Evolutionary conservation across 1,140 invertebrate species (phyloP), one percentile per base, ranked within the genome.

Genomic region (Ips typographus): DNA sequence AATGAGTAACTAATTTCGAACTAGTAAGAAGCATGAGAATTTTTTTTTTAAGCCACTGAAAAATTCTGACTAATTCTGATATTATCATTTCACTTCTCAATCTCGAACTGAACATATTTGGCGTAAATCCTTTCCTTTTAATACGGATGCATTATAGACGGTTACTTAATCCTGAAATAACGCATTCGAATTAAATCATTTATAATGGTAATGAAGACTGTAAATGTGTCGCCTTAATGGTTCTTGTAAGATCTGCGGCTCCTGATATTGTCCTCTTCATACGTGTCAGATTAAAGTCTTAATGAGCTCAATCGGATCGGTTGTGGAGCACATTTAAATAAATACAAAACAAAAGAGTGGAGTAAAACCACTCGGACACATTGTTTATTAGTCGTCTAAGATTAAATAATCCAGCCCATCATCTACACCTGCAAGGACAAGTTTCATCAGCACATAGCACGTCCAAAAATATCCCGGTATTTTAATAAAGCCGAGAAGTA

Each of bases 271-370:
- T 55, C 52, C 52, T 22, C 22, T 37, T 55, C 52, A 37, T 38
- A 55, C n/a, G 37, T 55, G 52, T 55, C 52, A 55, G 52, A 55
- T 55, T 55, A 55, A 55, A 37, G 52, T 55, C 36, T 55, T 55
- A 55, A 55, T 55, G 52, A 38, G 37, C n/a, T 36, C 5, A 5
- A 22, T 7, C n/a, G 37, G 52, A 55, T 55, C 52, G n/a, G n/a
- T 37, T 55, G 7, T 49, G 44, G 52, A 55, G 37, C 37, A 6
- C 36, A 55, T 55, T 55, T 6, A 49, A 49, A 22, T 22, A 22
- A 22, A 22, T 22, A 22, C 22, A 22, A 22, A 22, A 22, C 22
- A 22, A 22, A 22, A 22, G 22, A 22, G 22, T 22, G 22, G 22
- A 22, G 22, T 22, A 22, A 22, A 22, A 22, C 22, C 22, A 22